phyloP scores from a whole-genome alignment of 92 coral and sea anemone genomes.

The Zoanthus sociatus region DNA sequence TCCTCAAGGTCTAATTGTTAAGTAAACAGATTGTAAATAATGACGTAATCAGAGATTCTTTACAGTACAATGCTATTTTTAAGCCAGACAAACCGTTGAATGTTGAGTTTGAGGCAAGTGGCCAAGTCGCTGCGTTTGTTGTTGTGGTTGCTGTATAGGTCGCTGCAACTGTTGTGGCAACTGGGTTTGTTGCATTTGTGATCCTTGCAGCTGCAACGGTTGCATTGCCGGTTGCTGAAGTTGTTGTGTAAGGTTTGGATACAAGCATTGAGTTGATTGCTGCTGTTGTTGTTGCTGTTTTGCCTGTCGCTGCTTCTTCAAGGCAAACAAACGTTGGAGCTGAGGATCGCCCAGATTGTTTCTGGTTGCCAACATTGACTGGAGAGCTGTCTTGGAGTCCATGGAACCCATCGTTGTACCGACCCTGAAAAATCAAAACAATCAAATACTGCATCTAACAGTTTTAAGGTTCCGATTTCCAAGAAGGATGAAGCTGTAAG shows the following conservation, averaged over 20 bases:
- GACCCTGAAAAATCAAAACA: not conserved
- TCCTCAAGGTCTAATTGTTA: no score
- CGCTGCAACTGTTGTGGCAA: conserved; percentile 37
- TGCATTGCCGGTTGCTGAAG: conserved; percentile 59
- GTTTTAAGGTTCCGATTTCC: no score
- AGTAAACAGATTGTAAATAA: no score
- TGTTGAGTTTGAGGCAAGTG: conserved; percentile 65
- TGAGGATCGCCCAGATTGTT: conserved; percentile 25
- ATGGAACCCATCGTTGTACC: conserved; percentile 41
- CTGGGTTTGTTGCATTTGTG: conserved; percentile 56
- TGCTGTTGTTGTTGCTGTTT: conserved; percentile 73
- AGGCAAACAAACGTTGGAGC: conserved; percentile 21
- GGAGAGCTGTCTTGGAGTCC: conserved; percentile 64
- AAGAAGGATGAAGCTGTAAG: no score
- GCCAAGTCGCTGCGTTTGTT: conserved; percentile 73
- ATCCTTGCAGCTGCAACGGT: conserved; percentile 52
- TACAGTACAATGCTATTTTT: no score
- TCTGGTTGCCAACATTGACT: conserved; percentile 58
- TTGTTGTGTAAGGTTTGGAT: conserved; percentile 34
- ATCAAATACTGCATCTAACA: no score
- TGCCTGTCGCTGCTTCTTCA: conserved; percentile 21
- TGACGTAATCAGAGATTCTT: no score
- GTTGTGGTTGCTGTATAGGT: conserved; percentile 73
- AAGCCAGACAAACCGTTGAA: conserved; percentile 13
- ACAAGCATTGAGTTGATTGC: conserved; percentile 5